Conservation (phyloP, 1,140 invertebrate species). For the Palaemon carinicauda region DNA sequence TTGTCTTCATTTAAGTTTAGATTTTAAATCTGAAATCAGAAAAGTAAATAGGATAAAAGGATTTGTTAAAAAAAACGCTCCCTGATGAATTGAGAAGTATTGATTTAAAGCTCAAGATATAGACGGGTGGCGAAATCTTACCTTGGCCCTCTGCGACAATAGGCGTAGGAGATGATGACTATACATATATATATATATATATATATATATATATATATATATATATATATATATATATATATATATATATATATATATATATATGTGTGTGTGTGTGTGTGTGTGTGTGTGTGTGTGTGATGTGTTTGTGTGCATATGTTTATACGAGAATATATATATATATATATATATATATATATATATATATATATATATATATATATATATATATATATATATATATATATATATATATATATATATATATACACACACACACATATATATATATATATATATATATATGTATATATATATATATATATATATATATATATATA, state of each 20-base stretch:
- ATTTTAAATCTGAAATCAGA: no score
- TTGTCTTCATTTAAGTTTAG: no score
- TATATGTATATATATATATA: not conserved
- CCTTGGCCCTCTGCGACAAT: no score
- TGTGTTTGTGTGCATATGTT: not conserved
- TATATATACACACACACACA: not conserved
- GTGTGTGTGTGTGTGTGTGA: no score
- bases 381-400: not conserved
- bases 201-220: slow-evolving; percentile 9
- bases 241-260: not conserved
- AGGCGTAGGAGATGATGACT: no score
- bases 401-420: not conserved
- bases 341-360: slow-evolving; percentile 9
- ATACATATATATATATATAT: not conserved
- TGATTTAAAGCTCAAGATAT: no score
- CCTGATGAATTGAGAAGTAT: no score
- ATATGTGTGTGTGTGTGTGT: not conserved
- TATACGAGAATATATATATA: not conserved
- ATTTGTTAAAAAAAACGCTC: no score
- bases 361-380: slow-evolving; percentile 6
- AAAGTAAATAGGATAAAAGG: no score
- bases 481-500: no score
- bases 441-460: not conserved
- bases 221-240: not conserved
- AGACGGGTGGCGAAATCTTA: no score